phyloP scores from a whole-genome alignment of 2,888 invertebrate species.

The Orgyia antiqua region DNA sequence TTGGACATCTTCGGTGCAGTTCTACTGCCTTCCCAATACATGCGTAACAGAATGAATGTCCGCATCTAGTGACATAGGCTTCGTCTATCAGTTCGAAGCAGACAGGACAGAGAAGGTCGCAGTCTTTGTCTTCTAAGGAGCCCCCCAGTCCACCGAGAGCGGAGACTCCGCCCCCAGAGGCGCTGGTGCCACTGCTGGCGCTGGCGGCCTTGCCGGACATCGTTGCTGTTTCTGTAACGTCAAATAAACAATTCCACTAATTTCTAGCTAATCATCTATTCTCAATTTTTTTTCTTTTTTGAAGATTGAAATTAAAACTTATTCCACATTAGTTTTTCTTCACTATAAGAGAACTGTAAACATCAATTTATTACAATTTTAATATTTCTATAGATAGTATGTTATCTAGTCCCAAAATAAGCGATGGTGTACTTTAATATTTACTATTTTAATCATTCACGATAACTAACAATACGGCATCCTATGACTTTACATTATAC shows the following conservation, averaged over 20 bases:
- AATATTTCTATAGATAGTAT: too few species aligned
- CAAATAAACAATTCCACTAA: neutral
- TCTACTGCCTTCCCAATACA: constrained; percentile 94
- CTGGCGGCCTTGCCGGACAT: constrained; percentile 49
- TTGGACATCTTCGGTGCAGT: constrained; percentile 85
- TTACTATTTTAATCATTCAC: too few species aligned
- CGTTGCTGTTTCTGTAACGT: neutral
- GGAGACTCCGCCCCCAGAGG: constrained; percentile 24
- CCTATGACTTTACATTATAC: too few species aligned
- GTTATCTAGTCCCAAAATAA: too few species aligned
- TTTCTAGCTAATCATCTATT: too few species aligned
- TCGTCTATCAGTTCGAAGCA: constrained; percentile 94
- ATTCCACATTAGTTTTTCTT: too few species aligned
- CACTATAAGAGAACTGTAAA: too few species aligned
- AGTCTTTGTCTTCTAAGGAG: constrained; percentile 82
- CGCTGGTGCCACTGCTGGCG: constrained; percentile 47
- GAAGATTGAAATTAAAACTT: too few species aligned
- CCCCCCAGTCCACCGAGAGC: constrained; percentile 81
- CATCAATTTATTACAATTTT: too few species aligned
- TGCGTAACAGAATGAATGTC: constrained; percentile 93
- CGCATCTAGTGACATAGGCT: constrained; percentile 94
- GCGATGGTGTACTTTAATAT: too few species aligned
- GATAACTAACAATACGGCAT: too few species aligned
- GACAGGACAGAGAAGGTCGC: constrained; percentile 83
- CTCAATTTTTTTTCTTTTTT: too few species aligned